phyloP scores from a whole-genome alignment of 1,140 invertebrate genomes.

The Macrobrachium rosenbergii region DNA sequence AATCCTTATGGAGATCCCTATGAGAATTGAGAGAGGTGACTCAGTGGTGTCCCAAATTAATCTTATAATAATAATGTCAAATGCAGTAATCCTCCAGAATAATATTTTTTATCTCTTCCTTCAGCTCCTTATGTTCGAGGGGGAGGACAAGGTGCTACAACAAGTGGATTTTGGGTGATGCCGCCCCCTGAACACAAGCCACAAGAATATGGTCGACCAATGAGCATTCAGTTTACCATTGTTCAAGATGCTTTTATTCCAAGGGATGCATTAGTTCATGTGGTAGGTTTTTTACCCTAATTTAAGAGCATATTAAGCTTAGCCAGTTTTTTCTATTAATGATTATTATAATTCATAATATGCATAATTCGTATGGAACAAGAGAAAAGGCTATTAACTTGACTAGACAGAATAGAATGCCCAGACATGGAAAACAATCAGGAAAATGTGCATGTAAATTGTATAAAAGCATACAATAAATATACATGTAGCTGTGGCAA shows the following conservation, averaged over 20 bases:
- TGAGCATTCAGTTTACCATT: conserved; percentile 88
- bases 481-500: too few species aligned
- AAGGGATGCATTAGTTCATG: conserved; percentile 86
- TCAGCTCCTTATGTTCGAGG: conserved; percentile 90
- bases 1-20: too few species aligned
- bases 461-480: too few species aligned
- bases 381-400: too few species aligned
- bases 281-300: conserved; percentile 73
- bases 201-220: conserved; percentile 90
- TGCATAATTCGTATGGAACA: too few species aligned
- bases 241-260: conserved; percentile 86
- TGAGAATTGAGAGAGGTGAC: too few species aligned
- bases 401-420: too few species aligned
- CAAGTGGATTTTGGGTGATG: conserved; percentile 93
- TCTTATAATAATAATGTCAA: not conserved
- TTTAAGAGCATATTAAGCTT: not conserved
- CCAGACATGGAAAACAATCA: too few species aligned
- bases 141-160: conserved; percentile 69
- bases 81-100: conserved; percentile 44
- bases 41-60: not conserved
- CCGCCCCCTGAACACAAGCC: conserved; percentile 92
- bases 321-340: not conserved
- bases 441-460: too few species aligned
- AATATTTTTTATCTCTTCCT: conserved; percentile 69
- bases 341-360: not conserved